These are phyloP conservation scores for Axea sp. DNA, from an alignment of 2,888 invertebrate species.

Conservation along the genomic window DNA sequence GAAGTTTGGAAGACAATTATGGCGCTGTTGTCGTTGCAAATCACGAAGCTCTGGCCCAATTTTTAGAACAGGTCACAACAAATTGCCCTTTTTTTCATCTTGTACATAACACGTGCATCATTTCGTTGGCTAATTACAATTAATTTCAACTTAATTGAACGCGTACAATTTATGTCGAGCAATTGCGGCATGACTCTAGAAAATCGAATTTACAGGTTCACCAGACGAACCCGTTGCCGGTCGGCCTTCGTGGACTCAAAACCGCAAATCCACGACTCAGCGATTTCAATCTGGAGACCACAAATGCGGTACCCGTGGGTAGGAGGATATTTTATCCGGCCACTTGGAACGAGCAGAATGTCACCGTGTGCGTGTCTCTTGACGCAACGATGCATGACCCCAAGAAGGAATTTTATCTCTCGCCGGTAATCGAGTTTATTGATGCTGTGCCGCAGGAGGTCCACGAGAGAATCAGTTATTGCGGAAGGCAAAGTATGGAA, in stretches of 20 bases:
- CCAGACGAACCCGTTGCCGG: constrained; percentile 85
- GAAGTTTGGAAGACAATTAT: constrained; percentile 93
- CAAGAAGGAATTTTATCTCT: constrained; percentile 84
- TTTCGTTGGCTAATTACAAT: too few species aligned
- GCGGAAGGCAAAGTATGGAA: constrained; percentile 85
- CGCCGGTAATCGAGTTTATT: constrained; percentile 89
- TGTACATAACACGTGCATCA: too few species aligned
- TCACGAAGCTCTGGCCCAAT: constrained; percentile 93
- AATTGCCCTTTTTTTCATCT: too few species aligned
- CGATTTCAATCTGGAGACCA: constrained; percentile 84
- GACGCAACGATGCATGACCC: constrained; percentile 82
- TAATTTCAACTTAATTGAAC: too few species aligned
- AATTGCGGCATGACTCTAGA: constrained; percentile 1
- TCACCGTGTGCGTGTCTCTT: constrained; percentile 81
- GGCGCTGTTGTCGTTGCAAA: constrained; percentile 94
- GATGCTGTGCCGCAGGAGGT: constrained; percentile 87
- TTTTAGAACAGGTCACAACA: constrained; percentile 89
- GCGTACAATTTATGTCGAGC: too few species aligned
- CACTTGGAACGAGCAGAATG: constrained; percentile 83
- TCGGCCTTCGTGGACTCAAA: constrained; percentile 86
- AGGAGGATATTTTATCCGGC: constrained; percentile 88
- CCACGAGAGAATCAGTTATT: constrained; percentile 80
- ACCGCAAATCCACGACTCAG: constrained; percentile 87
- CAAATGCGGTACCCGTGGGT: constrained; percentile 82
- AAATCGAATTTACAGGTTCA: constrained; percentile 79